A percentile compares a stretch with the other conserved stretches of the same genome.
Conservation (phyloP, 2,113 vertebrate species). For the Narcine bancroftii region DNA sequence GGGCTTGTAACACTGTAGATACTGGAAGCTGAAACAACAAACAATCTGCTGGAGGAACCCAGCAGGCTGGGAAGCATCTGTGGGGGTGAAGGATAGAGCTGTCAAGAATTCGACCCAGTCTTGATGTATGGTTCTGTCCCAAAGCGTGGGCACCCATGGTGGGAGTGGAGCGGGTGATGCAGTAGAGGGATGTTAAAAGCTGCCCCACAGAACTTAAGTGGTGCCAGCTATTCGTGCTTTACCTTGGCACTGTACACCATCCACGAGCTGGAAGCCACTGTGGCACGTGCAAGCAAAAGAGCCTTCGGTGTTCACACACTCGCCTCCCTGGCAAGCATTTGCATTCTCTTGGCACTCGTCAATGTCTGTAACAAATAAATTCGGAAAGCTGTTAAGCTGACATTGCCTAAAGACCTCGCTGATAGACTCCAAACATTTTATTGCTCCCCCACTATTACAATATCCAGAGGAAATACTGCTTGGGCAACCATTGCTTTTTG, state of each 20-base stretch:
- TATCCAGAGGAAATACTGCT: neutral
- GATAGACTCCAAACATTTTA: neutral
- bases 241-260: constrained; percentile 75
- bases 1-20: too few relatives aligned
- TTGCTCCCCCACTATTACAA: neutral
- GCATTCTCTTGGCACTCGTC: constrained; percentile 75
- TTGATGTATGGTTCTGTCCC: too few relatives aligned
- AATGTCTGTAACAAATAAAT: constrained; percentile 65
- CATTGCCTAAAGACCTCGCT: neutral
- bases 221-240: too few relatives aligned
- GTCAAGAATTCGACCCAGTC: too few relatives aligned
- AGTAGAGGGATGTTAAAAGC: too few relatives aligned
- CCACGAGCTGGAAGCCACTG: constrained; percentile 68
- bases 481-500: neutral
- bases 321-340: constrained; percentile 65
- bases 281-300: constrained; percentile 83
- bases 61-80: too few relatives aligned
- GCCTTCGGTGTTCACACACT: constrained; percentile 77
- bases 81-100: too few relatives aligned
- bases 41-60: too few relatives aligned
- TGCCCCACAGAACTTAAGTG: neutral
- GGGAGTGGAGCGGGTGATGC: too few relatives aligned
- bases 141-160: too few relatives aligned
- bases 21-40: too few relatives aligned
- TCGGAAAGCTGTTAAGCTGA: neutral